Evolutionary conservation across 2,888 invertebrate species (phyloP).

Genomic region (Aphodius granarius): DNA sequence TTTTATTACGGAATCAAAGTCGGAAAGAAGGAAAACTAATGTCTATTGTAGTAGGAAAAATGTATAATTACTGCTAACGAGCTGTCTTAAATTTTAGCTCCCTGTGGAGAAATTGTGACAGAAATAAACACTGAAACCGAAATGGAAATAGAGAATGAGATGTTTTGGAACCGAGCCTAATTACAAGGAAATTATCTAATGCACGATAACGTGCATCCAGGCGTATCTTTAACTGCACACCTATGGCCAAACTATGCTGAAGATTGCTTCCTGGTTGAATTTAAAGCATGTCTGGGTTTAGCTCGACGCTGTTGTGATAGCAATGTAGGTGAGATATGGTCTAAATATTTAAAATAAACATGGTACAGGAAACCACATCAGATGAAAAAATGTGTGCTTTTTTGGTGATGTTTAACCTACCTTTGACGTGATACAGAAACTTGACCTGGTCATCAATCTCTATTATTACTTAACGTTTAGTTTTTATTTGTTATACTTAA

Average conservation of each 20-base stretch:
- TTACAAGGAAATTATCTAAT: conserved; percentile 3
- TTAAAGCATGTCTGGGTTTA: neutral
- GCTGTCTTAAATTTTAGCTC: neutral
- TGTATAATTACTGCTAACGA: neutral
- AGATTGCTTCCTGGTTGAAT: neutral
- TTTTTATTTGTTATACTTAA: too few relatives aligned
- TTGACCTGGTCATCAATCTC: too few relatives aligned
- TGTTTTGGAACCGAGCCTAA: conserved; percentile 12
- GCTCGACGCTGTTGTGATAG: neutral
- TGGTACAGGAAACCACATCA: too few relatives aligned
- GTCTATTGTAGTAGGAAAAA: neutral
- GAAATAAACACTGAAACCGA: neutral
- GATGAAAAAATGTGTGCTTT: too few relatives aligned
- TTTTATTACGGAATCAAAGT: too few relatives aligned
- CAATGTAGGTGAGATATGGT: neutral
- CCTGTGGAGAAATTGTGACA: neutral
- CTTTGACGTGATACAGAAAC: too few relatives aligned
- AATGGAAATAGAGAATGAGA: neutral
- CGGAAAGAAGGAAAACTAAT: neutral
- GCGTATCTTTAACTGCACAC: neutral
- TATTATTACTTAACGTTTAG: too few relatives aligned
- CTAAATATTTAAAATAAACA: too few relatives aligned
- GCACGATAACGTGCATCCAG: neutral
- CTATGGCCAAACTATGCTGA: neutral
- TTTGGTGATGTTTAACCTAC: too few relatives aligned